These are phyloP conservation scores for Leptinotarsa undecemlineata DNA, from an alignment of 1,140 invertebrate genomes.

Conservation along the genomic window DNA sequence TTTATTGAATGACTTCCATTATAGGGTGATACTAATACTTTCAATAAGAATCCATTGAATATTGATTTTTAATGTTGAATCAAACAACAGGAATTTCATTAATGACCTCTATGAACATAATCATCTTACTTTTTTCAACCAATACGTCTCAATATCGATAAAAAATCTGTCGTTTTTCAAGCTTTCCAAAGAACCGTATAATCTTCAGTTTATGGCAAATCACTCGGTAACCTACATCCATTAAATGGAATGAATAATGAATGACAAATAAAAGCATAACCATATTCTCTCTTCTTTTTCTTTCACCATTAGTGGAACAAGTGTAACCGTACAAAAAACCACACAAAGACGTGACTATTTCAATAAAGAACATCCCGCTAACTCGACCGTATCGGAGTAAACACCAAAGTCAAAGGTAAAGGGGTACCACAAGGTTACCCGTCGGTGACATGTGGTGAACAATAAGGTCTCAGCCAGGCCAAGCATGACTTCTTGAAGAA, in stretches of 20 bases:
- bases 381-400: slow-evolving; percentile 10
- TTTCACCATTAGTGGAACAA: not conserved
- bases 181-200: no score
- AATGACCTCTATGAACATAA: no score
- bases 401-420: slow-evolving; percentile 12
- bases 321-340: slow-evolving; percentile 5
- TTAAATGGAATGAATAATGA: not conserved
- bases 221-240: not conserved
- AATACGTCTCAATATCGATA: no score
- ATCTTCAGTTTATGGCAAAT: not conserved
- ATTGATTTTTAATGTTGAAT: no score
- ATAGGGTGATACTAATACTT: no score
- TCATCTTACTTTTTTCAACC: no score
- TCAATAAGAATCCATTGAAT: no score
- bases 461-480: slow-evolving; percentile 11
- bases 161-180: no score
- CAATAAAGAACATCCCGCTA: slow-evolving; percentile 9
- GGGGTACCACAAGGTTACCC: slow-evolving; percentile 17
- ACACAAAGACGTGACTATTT: slow-evolving; percentile 14
- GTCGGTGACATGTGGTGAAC: slow-evolving; percentile 17
- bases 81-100: no score
- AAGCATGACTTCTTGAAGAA: slow-evolving; percentile 18
- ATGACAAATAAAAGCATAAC: not conserved
- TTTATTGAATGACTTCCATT: no score
- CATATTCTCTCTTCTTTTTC: not conserved